Conservation (phyloP, 2,113 vertebrate genomes). For the Tretioscincus oriximinensis region DNA sequence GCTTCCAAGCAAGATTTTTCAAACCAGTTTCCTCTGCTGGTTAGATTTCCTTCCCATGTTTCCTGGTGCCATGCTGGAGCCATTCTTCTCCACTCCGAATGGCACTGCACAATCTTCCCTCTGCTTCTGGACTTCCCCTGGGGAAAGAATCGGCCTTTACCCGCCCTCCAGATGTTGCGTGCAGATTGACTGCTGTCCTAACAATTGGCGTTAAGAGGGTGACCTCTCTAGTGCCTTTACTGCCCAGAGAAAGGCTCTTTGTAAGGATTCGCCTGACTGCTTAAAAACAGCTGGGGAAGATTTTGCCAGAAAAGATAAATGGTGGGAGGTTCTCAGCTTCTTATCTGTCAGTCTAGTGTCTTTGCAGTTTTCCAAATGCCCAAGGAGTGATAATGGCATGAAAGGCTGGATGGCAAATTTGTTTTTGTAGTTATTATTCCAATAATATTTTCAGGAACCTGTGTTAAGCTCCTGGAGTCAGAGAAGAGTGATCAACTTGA, state of each 20-base stretch:
- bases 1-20: not conserved
- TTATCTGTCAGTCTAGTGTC: not conserved
- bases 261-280: not conserved
- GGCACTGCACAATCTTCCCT: not conserved
- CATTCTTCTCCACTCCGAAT: not conserved
- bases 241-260: not conserved
- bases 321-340: not conserved
- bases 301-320: not conserved
- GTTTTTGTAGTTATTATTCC: too few species aligned
- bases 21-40: not conserved
- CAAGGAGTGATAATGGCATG: too few species aligned
- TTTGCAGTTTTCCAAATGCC: not conserved
- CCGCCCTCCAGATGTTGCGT: not conserved
- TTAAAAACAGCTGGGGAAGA: too few species aligned
- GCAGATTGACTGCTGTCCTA: not conserved
- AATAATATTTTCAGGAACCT: not conserved
- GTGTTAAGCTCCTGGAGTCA: not conserved
- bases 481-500: not conserved
- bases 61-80: not conserved
- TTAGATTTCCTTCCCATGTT: not conserved
- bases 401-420: too few species aligned
- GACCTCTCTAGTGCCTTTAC: not conserved
- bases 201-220: not conserved
- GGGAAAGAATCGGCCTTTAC: rapidly evolving
- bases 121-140: not conserved